Conservation (phyloP, 2,888 invertebrate species). For the Auanema freiburgensis region DNA sequence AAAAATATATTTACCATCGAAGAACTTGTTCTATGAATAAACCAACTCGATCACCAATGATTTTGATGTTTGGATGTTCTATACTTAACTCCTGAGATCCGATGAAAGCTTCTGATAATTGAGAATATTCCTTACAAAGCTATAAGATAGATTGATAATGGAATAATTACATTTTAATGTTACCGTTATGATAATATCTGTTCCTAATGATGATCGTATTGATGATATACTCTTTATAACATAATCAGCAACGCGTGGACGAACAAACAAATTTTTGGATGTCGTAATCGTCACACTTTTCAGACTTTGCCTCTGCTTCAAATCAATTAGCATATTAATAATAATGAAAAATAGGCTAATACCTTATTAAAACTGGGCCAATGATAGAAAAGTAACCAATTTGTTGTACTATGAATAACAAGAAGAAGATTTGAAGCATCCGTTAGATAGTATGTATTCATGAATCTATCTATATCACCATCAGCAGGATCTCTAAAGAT, state of each 20-base stretch:
- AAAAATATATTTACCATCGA: conserved; percentile 27
- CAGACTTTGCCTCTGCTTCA: conserved; percentile 6
- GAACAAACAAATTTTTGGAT: conserved; percentile 13
- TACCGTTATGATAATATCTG: conserved; percentile 12
- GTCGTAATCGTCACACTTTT: conserved; percentile 12
- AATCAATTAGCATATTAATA: not conserved
- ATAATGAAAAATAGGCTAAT: not conserved
- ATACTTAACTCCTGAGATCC: not conserved
- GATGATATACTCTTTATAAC: conserved; percentile 10
- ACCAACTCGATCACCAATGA: conserved; percentile 32
- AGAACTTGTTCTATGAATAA: conserved; percentile 34
- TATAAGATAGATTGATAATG: too few species aligned
- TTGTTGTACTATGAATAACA: conserved; percentile 60
- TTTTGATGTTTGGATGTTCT: conserved; percentile 15
- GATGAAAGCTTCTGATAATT: conserved; percentile 7
- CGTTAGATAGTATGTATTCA: conserved; percentile 56
- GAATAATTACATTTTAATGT: too few species aligned
- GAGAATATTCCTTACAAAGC: conserved; percentile 16
- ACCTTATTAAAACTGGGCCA: conserved; percentile 34
- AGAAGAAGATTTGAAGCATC: conserved; percentile 61
- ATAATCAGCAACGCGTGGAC: conserved; percentile 16
- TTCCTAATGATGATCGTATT: conserved; percentile 4
- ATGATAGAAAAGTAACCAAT: conserved; percentile 63
- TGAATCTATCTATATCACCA: conserved; percentile 39
- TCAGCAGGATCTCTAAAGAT: conserved; percentile 17